These are phyloP conservation scores for Thermophis baileyi DNA, from an alignment of 2,113 vertebrate species.

Conservation along the genomic window DNA sequence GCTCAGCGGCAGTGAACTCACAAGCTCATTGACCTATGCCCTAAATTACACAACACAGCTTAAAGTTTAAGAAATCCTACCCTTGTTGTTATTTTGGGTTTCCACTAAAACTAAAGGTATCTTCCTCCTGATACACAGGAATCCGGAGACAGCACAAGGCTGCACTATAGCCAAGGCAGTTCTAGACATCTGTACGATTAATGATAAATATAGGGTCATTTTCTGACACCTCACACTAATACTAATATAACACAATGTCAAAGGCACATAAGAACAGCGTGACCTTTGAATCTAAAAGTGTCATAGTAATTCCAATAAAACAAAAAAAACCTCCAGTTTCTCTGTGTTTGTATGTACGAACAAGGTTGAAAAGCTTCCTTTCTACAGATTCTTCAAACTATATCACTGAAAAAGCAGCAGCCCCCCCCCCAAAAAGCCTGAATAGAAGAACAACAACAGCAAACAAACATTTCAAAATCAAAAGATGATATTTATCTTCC, in stretches of 20 bases:
- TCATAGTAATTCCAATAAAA: slow-evolving; percentile 9
- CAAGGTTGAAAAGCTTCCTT: background rate
- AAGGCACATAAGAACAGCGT: slow-evolving; percentile 9
- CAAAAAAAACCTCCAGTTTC: background rate
- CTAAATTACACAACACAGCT: background rate
- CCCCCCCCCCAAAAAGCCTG: background rate
- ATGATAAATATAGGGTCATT: slow-evolving; percentile 22
- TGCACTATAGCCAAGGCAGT: slow-evolving; percentile 7
- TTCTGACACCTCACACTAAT: slow-evolving; percentile 27
- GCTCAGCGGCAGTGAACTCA: background rate
- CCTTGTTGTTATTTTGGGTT: background rate
- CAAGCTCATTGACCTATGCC: background rate
- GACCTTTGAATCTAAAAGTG: background rate
- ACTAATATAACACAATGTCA: slow-evolving; percentile 20
- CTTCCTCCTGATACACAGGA: background rate
- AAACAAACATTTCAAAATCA: background rate
- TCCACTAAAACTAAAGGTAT: background rate
- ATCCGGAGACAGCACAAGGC: background rate
- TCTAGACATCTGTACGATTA: slow-evolving; percentile 13
- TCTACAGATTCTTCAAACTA: background rate
- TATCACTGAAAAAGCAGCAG: background rate
- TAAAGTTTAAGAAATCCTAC: background rate
- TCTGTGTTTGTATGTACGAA: background rate
- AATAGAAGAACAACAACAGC: background rate
- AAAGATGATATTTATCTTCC: background rate